Evolutionary conservation across 2,888 invertebrate species (phyloP).

Genomic region (Scaptomyza tumidula): DNA sequence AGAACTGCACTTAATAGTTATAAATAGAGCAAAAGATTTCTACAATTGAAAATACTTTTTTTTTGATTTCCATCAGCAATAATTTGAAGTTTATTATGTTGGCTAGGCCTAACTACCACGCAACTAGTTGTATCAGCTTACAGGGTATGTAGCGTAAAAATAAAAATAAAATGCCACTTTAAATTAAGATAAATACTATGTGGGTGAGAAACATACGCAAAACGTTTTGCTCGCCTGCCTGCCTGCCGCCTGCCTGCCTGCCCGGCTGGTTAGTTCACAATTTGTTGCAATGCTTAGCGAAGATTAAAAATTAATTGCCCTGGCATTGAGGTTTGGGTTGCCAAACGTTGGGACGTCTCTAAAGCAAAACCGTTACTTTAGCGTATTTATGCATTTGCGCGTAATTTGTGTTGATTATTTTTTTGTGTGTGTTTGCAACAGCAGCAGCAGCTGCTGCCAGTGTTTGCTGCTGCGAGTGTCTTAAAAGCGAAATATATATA

Average conservation of each 20-base stretch:
- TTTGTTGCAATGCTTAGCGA: slow-evolving; percentile 68
- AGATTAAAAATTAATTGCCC: slow-evolving; percentile 75
- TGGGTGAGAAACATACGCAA: slow-evolving; percentile 44
- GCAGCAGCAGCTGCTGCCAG: slow-evolving; percentile 45
- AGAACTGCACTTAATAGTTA: background rate
- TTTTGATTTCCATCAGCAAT: too few relatives aligned
- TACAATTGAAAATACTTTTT: too few relatives aligned
- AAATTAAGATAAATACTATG: slow-evolving; percentile 52
- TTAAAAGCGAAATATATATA: background rate
- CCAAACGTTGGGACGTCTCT: background rate
- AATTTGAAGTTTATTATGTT: too few relatives aligned
- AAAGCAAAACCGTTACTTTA: slow-evolving; percentile 19
- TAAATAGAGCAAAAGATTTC: background rate
- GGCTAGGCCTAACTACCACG: too few relatives aligned
- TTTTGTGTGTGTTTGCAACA: slow-evolving; percentile 29
- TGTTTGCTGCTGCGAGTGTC: slow-evolving; percentile 38
- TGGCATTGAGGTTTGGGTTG: slow-evolving; percentile 13
- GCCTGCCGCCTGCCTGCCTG: background rate
- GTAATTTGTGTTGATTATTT: slow-evolving; percentile 75
- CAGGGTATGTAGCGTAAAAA: slow-evolving; percentile 8
- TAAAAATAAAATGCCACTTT: slow-evolving; percentile 25
- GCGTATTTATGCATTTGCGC: slow-evolving; percentile 57
- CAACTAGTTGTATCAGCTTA: background rate
- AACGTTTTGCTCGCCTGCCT: slow-evolving; percentile 21
- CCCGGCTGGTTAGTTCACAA: slow-evolving; percentile 50